Base-by-base conservation (phyloP, 2,113 vertebrate species). In the Ariopsis seemanni region DNA sequence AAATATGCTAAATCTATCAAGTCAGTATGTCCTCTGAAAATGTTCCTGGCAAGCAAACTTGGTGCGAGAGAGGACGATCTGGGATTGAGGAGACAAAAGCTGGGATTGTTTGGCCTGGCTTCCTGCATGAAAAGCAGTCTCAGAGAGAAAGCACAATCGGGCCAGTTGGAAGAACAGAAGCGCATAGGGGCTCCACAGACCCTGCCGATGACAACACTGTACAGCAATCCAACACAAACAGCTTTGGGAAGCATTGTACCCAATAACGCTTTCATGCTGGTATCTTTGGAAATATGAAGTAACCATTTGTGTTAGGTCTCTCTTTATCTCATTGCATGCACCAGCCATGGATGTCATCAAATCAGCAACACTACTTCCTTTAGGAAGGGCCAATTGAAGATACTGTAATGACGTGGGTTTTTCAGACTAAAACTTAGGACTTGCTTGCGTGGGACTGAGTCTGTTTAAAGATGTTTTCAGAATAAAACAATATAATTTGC, bases 121-220 rank as follows among this genome's bases (percentile, higher is more conserved):
- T 94, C 92, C 91, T 91, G 89, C 88, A 93, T 93, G 93, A 94
- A 94, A 93, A 94, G 91, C 88, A 20, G 90, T 83, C 92, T 92
- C 93, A 90, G 91, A 91, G 89, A n/a, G 79, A 48, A 86, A 69
- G 80, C 92, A 91, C 92, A 94, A 93, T 92, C 90, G 86, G 88
- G 85, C 89, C 69, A 91, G 93, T 90, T 87, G 91, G 91, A 89
- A 74, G 88, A 87, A 89, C 91, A 90, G 92, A 89, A 90, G 91
- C 67, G 91, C 92, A 94, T 91, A 93, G 87, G 89, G 84, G 74
- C 90, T 92, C 87, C 90, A 93, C 91, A 93, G 93, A 93, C 91
- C 90, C 90, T 71, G 90, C 89, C 82, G 90, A 91, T 89, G 85
- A 62, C 86, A 86, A 88, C 88, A 92, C 92, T 62, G 84, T 71